phyloP scores from a whole-genome alignment of 2,888 invertebrate genomes.

The Drosophila anomelani region DNA sequence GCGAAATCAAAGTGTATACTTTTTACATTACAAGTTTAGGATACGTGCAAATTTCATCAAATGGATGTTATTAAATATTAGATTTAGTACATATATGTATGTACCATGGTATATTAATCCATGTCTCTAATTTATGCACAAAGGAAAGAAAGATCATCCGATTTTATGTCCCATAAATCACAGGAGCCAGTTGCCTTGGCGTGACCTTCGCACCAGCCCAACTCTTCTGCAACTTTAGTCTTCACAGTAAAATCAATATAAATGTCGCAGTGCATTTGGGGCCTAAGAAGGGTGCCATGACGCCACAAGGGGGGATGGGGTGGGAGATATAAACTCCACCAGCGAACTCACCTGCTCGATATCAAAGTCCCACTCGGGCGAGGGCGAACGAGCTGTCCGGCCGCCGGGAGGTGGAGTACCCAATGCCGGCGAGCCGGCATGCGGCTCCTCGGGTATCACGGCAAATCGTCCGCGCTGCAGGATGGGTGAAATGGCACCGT shows the following conservation, averaged over 20 bases:
- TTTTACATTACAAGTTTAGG: no score
- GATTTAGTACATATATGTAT: not conserved
- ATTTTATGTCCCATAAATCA: slow-evolving; percentile 8
- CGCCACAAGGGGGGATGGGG: slow-evolving; percentile 43
- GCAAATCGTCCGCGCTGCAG: slow-evolving; percentile 84
- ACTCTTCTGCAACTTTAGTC: slow-evolving; percentile 49
- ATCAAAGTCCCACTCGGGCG: slow-evolving; percentile 85
- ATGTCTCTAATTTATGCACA: not conserved
- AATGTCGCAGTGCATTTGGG: slow-evolving; percentile 68
- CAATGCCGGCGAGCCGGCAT: slow-evolving; percentile 83
- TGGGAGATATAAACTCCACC: slow-evolving; percentile 6
- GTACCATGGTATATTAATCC: not conserved
- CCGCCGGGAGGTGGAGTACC: slow-evolving; percentile 75
- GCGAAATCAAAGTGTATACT: not conserved
- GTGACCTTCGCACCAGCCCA: slow-evolving; percentile 9
- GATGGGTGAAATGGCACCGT: slow-evolving; percentile 84
- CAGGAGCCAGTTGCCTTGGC: slow-evolving; percentile 5
- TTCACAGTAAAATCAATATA: slow-evolving; percentile 66
- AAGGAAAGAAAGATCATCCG: not conserved
- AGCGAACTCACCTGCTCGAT: slow-evolving; percentile 82
- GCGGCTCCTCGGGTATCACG: slow-evolving; percentile 85
- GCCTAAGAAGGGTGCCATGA: slow-evolving; percentile 32
- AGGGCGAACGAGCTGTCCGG: slow-evolving; percentile 81
- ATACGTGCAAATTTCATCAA: no score
- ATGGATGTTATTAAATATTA: not conserved